These are phyloP conservation scores for Drosophila leontia DNA, from an alignment of 1,140 invertebrate genomes.

Conservation along the genomic window DNA sequence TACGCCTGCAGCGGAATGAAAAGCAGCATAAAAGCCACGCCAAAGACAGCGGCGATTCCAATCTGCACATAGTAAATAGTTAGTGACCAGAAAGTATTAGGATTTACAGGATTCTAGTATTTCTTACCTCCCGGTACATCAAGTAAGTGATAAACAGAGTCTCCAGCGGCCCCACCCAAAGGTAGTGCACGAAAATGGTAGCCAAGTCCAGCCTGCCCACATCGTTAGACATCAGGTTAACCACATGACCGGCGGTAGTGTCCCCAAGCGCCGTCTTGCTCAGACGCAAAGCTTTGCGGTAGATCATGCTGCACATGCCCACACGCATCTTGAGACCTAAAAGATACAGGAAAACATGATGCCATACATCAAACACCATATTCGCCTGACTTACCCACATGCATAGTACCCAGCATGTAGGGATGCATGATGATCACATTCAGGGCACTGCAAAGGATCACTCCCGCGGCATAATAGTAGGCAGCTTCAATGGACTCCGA, in stretches of 20 bases:
- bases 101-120: background rate
- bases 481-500: slow-evolving; percentile 86
- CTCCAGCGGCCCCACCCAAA: slow-evolving; percentile 93
- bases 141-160: slow-evolving; percentile 91
- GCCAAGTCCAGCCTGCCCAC: slow-evolving; percentile 90
- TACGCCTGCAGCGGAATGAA: slow-evolving; percentile 94
- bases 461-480: slow-evolving; percentile 88
- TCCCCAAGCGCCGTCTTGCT: slow-evolving; percentile 90
- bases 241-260: slow-evolving; percentile 94
- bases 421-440: slow-evolving; percentile 91
- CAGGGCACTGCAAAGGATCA: slow-evolving; percentile 89
- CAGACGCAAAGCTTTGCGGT: slow-evolving; percentile 90
- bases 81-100: background rate
- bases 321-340: slow-evolving; percentile 90
- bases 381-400: slow-evolving; percentile 86
- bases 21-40: slow-evolving; percentile 91
- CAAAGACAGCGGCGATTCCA: slow-evolving; percentile 90
- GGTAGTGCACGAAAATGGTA: slow-evolving; percentile 89
- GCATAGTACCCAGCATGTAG: slow-evolving; percentile 91
- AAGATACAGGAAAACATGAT: background rate
- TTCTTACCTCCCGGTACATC: slow-evolving; percentile 88
- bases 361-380: background rate
- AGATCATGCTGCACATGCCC: slow-evolving; percentile 92
- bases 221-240: slow-evolving; percentile 97
- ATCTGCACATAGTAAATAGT: slow-evolving; percentile 85